A percentile compares a stretch with the other conserved stretches of the same genome.
Evolutionary conservation across 2,113 vertebrate genomes (phyloP).

Genomic region (Craseonycteris thonglongyai): DNA sequence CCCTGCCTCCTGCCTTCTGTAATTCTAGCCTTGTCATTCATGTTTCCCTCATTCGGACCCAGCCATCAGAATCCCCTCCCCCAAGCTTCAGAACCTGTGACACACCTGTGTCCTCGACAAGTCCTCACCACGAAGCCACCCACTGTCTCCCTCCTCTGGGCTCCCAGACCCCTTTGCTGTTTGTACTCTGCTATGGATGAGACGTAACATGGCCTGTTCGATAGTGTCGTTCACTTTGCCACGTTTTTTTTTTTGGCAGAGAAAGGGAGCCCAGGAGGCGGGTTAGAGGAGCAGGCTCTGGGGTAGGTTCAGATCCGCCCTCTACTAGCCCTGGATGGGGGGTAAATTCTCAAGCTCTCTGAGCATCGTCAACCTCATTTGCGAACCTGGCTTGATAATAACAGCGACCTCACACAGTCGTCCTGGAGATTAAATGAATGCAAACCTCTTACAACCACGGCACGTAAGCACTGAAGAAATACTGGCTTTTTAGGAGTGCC

Average conservation of each 20-base stretch:
- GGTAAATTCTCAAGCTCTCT: background rate
- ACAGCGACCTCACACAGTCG: background rate
- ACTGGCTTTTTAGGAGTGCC: background rate
- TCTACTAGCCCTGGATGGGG: fast-evolving
- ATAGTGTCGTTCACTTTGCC: background rate
- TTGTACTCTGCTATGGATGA: background rate
- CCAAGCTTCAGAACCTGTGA: background rate
- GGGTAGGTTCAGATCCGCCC: no score
- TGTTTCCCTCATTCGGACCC: background rate
- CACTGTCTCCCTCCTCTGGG: background rate
- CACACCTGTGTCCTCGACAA: background rate
- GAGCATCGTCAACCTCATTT: background rate
- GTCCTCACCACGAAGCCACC: background rate
- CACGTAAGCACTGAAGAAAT: background rate
- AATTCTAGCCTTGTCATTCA: fast-evolving
- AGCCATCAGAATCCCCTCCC: background rate
- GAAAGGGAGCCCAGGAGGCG: background rate
- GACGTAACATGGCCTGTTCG: background rate
- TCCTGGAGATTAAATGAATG: background rate
- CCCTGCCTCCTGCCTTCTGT: fast-evolving
- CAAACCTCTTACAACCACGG: background rate
- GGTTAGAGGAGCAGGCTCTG: fast-evolving
- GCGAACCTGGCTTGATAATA: background rate
- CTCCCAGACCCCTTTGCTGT: background rate
- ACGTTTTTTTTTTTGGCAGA: background rate